Evolutionary conservation across 2,113 vertebrate species (phyloP), one percentile per base, ranked within the genome.

Genomic region (Tonatia bakeri): DNA sequence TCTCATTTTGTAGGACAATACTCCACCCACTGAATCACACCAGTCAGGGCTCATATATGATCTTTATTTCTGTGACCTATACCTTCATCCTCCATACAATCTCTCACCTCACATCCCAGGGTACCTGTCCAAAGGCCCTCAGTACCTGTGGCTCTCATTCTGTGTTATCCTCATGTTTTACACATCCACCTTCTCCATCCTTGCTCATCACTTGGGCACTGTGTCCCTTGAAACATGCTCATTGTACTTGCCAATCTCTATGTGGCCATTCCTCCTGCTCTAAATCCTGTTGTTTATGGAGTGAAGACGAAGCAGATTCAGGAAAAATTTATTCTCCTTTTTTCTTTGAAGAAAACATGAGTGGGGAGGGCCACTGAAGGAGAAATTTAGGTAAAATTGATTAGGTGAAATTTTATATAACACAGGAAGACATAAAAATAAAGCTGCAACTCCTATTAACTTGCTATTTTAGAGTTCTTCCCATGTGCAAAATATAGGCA

Each of bases 131-230:
- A 1, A 97, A 97, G 36, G 95, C 96, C 26, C 80, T 98, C 15
- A 59, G 94, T 69, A 96, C 96, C 40, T 97, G 96, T 26, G 96
- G 96, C 3, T 96, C 96, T 81, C 97, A 96, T 3, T 97, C n/a
- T 96, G 96, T 69, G 93, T 96, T 5, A 96, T 97, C 52, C 96
- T 97, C 40, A 70, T 98, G 89, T 96, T 97, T 92, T 98, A 97
- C 28, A 97, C 77, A 4, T 96, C 96, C 7, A 94, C 96, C 45
- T 97, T 98, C 70, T 98, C 97, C 36, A 89, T 94, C 45, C 94
- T 97, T 1, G 92, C 95, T 16, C 96, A 98, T 83, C 72, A 73
- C 47, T 97, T 90, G 97, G 96, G 10, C 96, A 97, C 38, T 43
- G 56, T 20, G 96, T 97, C 24, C 96, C 96, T 70, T 43, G 2